Conservation (phyloP, 2,888 invertebrate genomes). For the Euplexia lucipara region DNA sequence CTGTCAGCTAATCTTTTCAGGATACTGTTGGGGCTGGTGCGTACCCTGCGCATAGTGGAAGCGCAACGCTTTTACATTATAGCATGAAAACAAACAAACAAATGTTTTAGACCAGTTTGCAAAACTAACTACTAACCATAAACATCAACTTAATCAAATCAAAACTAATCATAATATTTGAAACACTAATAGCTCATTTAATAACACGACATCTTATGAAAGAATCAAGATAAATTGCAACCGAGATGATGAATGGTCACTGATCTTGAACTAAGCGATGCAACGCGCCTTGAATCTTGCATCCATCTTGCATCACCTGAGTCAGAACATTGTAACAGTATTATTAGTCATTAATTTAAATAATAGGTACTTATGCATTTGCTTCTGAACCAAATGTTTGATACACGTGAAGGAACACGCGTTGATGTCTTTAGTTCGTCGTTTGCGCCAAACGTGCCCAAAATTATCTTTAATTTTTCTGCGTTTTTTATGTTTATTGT, state of each 20-base stretch:
- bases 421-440: constrained; percentile 67
- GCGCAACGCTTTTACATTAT: too few relatives aligned
- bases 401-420: constrained; percentile 34
- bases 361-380: constrained; percentile 30
- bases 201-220: constrained; percentile 7
- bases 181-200: neutral
- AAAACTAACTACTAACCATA: too few relatives aligned
- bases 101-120: too few relatives aligned
- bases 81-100: too few relatives aligned
- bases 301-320: constrained; percentile 56
- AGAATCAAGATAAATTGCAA: constrained; percentile 31
- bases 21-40: too few relatives aligned
- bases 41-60: too few relatives aligned
- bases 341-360: constrained; percentile 56
- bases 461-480: too few relatives aligned
- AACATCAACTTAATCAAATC: neutral
- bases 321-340: constrained; percentile 35
- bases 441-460: neutral
- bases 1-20: too few relatives aligned
- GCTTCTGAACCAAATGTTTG: constrained; percentile 12
- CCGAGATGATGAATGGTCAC: constrained; percentile 61
- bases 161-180: neutral
- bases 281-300: constrained; percentile 63
- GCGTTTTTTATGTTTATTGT: too few relatives aligned
- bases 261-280: constrained; percentile 69